Percentiles rank a stretch among this genome's conserved stretches.
phyloP scores from a whole-genome alignment of 92 coral and sea anemone genomes.

The Epizoanthus scotinus region DNA sequence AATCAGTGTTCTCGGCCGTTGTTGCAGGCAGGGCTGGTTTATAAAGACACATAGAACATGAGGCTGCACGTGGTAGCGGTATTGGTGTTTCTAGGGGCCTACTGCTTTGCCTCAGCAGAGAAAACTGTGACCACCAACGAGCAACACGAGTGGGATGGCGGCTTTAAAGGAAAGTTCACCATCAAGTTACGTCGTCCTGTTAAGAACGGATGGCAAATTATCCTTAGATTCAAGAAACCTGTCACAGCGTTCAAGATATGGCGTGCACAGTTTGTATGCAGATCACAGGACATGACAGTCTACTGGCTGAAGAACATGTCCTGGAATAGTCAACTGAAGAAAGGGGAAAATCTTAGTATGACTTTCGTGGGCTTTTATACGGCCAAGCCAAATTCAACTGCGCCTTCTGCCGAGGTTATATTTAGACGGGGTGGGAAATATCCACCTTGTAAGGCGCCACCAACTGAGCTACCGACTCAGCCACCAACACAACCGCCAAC shows the following conservation, averaged over 20 bases:
- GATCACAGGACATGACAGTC: slow-evolving; percentile 38
- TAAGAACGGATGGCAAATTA: slow-evolving; percentile 62
- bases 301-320: slow-evolving; percentile 52
- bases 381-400: slow-evolving; percentile 29
- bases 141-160: slow-evolving; percentile 39
- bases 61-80: background rate
- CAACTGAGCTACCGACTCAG: background rate
- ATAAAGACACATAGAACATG: background rate
- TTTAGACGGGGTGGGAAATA: background rate
- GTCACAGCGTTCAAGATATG: slow-evolving; percentile 47
- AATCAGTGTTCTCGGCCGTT: too few species aligned
- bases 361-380: slow-evolving; percentile 40
- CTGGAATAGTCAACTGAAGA: slow-evolving; percentile 47
- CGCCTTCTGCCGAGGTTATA: slow-evolving; percentile 25
- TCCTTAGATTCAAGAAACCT: slow-evolving; percentile 47
- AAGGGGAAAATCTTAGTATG: slow-evolving; percentile 38
- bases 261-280: slow-evolving; percentile 42
- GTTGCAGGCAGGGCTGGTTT: too few species aligned
- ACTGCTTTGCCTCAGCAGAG: slow-evolving; percentile 23
- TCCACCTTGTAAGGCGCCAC: background rate
- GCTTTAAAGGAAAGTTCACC: slow-evolving; percentile 51
- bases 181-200: slow-evolving; percentile 40
- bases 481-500: slow-evolving; percentile 2
- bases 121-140: background rate
- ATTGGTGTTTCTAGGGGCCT: background rate